phyloP scores from a whole-genome alignment of 2,113 vertebrate genomes.

The Galbula dea region DNA sequence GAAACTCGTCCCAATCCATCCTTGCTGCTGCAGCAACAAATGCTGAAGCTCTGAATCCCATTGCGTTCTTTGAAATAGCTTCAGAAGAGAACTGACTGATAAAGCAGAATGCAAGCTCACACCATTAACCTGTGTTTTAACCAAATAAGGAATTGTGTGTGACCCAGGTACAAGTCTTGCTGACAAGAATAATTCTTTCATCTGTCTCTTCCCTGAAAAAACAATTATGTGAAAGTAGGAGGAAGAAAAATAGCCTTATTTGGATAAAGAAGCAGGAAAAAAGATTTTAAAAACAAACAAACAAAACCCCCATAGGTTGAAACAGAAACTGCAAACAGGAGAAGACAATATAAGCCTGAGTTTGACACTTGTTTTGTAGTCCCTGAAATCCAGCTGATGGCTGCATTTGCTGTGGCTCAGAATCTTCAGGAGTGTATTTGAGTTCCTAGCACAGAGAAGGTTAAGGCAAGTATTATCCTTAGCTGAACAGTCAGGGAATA shows the following conservation, averaged over 20 bases:
- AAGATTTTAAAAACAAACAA: not conserved
- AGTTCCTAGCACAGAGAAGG: not conserved
- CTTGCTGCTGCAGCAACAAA: not conserved
- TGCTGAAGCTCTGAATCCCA: not conserved
- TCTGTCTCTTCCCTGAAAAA: slow-evolving; percentile 33
- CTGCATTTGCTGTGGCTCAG: not conserved
- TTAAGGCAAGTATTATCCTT: not conserved
- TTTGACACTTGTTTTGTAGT: not conserved
- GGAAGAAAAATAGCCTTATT: slow-evolving; percentile 18
- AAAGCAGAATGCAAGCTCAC: not conserved
- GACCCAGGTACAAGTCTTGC: not conserved
- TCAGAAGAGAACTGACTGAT: not conserved
- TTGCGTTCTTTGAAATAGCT: not conserved
- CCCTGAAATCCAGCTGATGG: not conserved
- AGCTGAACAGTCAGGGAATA: not conserved
- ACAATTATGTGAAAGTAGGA: not conserved
- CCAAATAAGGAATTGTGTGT: not conserved
- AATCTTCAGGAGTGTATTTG: not conserved
- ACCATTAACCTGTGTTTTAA: slow-evolving; percentile 1
- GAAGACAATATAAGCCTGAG: not conserved
- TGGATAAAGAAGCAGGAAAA: not conserved
- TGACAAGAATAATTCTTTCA: slow-evolving; percentile 43
- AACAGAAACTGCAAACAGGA: not conserved
- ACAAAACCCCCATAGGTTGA: not conserved
- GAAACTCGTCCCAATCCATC: not conserved